These are phyloP conservation scores for Luscinia luscinia DNA, from an alignment of 2,797 vertebrate species.

Conservation along the genomic window DNA sequence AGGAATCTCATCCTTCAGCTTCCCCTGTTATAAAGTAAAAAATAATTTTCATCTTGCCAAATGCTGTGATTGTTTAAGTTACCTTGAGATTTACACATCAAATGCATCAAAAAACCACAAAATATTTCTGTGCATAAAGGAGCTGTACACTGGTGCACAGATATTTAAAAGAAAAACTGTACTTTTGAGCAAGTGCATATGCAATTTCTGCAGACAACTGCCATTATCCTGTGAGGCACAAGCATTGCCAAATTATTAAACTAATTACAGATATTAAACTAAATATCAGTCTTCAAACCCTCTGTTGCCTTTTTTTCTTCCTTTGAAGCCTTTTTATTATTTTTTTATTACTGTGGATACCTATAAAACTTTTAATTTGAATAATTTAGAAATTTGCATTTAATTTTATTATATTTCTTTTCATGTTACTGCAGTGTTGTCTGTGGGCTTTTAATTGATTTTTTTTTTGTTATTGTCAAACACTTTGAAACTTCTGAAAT, in stretches of 20 bases:
- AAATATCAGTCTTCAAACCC: constrained; percentile 46
- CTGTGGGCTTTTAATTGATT: constrained; percentile 54
- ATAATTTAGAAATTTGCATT: constrained; percentile 49
- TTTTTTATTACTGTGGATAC: constrained; percentile 30
- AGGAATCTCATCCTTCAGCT: neutral
- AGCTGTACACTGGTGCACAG: neutral
- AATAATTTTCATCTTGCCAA: neutral
- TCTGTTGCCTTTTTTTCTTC: constrained; percentile 7
- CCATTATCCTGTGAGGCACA: constrained; percentile 21
- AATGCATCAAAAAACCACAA: neutral
- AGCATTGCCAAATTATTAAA: constrained; percentile 50
- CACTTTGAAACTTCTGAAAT: constrained; percentile 61
- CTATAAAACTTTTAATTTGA: constrained; percentile 52
- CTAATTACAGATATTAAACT: constrained; percentile 65
- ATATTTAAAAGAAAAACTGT: neutral
- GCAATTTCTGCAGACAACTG: constrained; percentile 22
- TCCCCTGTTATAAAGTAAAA: neutral
- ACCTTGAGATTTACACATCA: neutral
- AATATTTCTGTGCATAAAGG: neutral
- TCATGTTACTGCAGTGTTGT: constrained; percentile 50
- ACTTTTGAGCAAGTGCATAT: neutral
- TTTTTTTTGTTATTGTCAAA: constrained; percentile 25
- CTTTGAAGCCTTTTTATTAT: constrained; percentile 46
- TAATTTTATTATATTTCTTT: constrained; percentile 62
- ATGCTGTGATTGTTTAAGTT: neutral